A percentile compares a stretch with the other conserved stretches of the same genome.
These are phyloP conservation scores for Torymus aiolomorphi DNA, from an alignment of 2,888 invertebrate species.

Conservation along the genomic window DNA sequence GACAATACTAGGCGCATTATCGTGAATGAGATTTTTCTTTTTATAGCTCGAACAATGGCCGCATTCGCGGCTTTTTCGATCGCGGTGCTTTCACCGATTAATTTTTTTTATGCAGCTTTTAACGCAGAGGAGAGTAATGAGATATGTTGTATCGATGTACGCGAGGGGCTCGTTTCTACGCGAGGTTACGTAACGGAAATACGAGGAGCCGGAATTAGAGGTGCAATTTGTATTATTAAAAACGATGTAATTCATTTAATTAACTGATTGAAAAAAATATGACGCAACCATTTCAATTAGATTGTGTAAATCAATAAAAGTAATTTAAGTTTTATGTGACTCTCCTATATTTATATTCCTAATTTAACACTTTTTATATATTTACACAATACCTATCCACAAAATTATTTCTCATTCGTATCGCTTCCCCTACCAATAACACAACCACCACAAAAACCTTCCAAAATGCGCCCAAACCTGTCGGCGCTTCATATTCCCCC, in stretches of 20 bases:
- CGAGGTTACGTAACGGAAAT: not conserved
- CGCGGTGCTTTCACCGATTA: slow-evolving; percentile 32
- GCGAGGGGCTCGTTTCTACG: not conserved
- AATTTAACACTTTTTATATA: too few species aligned
- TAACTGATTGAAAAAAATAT: too few species aligned
- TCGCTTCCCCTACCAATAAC: not conserved
- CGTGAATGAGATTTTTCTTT: not conserved
- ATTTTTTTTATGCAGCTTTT: not conserved
- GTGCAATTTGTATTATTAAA: too few species aligned
- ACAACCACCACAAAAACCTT: not conserved
- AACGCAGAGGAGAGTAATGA: not conserved
- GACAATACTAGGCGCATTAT: slow-evolving; percentile 13
- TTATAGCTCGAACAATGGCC: slow-evolving; percentile 25
- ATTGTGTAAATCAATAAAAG: too few species aligned
- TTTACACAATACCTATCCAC: not conserved
- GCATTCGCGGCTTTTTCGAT: slow-evolving; percentile 2
- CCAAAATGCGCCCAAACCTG: not conserved
- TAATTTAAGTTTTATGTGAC: too few species aligned
- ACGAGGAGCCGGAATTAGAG: too few species aligned
- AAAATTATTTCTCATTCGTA: not conserved
- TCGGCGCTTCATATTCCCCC: too few species aligned
- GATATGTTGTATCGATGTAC: slow-evolving; percentile 16
- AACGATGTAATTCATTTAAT: too few species aligned
- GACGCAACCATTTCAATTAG: too few species aligned
- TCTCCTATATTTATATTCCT: too few species aligned